Conservation (phyloP, 2,113 vertebrate species). For the Apodemus sylvaticus region DNA sequence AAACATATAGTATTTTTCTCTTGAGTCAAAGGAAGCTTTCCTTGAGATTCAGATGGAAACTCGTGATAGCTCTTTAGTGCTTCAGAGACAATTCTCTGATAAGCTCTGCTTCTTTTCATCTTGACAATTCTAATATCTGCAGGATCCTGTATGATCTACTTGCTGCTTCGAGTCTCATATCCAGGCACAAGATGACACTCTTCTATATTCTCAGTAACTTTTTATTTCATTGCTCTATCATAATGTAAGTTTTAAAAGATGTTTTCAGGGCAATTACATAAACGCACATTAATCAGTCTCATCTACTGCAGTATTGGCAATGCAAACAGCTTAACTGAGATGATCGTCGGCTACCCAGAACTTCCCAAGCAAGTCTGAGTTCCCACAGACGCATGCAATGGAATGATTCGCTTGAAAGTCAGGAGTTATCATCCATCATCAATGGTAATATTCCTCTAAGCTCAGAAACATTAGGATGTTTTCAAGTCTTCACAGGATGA, state of each 20-base stretch:
- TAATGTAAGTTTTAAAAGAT: conserved; percentile 20
- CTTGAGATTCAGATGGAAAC: conserved; percentile 33
- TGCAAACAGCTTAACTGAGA: conserved; percentile 44
- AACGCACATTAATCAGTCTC: conserved; percentile 38
- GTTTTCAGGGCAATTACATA: conserved; percentile 51
- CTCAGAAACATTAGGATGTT: neutral
- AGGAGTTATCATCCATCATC: neutral
- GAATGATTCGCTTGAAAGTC: neutral
- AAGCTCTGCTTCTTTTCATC: neutral
- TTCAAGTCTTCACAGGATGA: neutral
- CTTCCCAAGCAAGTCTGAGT: conserved; percentile 1
- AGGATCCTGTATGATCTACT: neutral
- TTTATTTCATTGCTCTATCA: conserved; percentile 12
- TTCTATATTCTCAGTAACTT: neutral
- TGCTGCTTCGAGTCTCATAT: neutral
- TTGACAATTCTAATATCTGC: neutral
- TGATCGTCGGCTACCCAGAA: conserved; percentile 16
- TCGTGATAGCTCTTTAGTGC: neutral
- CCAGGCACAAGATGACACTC: neutral
- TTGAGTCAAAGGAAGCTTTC: conserved; percentile 10
- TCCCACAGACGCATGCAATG: neutral
- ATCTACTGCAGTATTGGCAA: neutral
- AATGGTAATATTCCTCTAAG: neutral
- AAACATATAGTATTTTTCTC: neutral
- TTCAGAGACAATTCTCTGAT: neutral